Evolutionary conservation across 2,113 vertebrate species (phyloP).

Genomic region (Dendrocopos noguchii): DNA sequence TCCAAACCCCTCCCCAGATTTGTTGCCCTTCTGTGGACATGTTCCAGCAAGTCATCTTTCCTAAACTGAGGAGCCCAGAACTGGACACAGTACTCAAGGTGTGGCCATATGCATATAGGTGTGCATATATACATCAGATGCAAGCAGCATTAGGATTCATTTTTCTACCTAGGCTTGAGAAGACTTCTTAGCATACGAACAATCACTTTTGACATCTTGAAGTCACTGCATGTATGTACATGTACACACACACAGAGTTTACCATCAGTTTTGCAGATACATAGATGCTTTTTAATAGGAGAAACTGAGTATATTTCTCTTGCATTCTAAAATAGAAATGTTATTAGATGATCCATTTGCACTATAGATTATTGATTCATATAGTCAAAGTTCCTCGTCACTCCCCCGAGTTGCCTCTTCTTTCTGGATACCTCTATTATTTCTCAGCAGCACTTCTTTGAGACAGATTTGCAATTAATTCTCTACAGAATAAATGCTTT

Average conservation of each 20-base stretch:
- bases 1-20: too few relatives aligned
- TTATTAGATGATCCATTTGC: not conserved
- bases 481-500: not conserved
- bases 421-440: not conserved
- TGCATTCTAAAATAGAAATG: not conserved
- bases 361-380: not conserved
- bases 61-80: too few relatives aligned
- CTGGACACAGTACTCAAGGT: too few relatives aligned
- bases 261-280: not conserved
- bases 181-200: not conserved
- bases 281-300: not conserved
- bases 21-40: too few relatives aligned
- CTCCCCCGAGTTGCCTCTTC: not conserved
- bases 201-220: not conserved
- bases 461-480: constrained; percentile 9
- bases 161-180: not conserved
- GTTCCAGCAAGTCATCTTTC: too few relatives aligned
- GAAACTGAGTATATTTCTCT: not conserved
- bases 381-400: not conserved
- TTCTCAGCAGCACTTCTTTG: not conserved
- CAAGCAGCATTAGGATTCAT: not conserved
- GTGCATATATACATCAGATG: not conserved
- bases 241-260: not conserved
- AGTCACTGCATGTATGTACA: not conserved
- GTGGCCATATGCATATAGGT: not conserved